phyloP scores from a whole-genome alignment of 2,113 vertebrate species.

The Pipra filicauda region DNA sequence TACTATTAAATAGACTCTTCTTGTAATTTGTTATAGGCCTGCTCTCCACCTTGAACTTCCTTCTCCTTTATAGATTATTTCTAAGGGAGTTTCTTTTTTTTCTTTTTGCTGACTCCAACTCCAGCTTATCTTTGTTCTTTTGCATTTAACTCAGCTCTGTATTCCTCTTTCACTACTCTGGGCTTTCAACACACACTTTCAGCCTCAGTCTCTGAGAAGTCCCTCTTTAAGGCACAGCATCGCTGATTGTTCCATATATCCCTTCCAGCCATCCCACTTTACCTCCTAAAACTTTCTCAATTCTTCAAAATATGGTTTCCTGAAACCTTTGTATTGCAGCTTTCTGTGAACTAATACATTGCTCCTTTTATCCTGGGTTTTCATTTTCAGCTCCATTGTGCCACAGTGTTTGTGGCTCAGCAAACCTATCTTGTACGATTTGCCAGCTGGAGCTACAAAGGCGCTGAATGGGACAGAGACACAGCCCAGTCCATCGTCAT shows the following conservation, averaged over 20 bases:
- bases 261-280: slow-evolving; percentile 18
- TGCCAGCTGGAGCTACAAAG: slow-evolving; percentile 38
- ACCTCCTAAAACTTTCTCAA: slow-evolving; percentile 31
- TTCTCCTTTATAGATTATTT: slow-evolving; percentile 24
- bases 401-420: neutral
- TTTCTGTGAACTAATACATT: neutral
- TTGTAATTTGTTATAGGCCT: neutral
- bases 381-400: slow-evolving; percentile 11
- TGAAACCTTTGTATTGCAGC: neutral
- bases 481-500: neutral
- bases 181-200: neutral
- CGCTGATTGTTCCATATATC: neutral
- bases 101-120: slow-evolving; percentile 52
- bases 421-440: slow-evolving; percentile 40
- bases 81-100: slow-evolving; percentile 4
- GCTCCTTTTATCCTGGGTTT: slow-evolving; percentile 36
- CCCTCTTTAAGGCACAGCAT: slow-evolving; percentile 5
- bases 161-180: neutral
- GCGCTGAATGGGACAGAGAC: neutral
- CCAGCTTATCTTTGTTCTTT: slow-evolving; percentile 44
- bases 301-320: neutral
- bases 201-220: neutral
- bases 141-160: neutral
- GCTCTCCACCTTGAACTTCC: slow-evolving; percentile 7
- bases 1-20: neutral